These are phyloP conservation scores for Centropristis striata DNA, from an alignment of 2,113 vertebrate genomes.

Conservation along the genomic window DNA sequence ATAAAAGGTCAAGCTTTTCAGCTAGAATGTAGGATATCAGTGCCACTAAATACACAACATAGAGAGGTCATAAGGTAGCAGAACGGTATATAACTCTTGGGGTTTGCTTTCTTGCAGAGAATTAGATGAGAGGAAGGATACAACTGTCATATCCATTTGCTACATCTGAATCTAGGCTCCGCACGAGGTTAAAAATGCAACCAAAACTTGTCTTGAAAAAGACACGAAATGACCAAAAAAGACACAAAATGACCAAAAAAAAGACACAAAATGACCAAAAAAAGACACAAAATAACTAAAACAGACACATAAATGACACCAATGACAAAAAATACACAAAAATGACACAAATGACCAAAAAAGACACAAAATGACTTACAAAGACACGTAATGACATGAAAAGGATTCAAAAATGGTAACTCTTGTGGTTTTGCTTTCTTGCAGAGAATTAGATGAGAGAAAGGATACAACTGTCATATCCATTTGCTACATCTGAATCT, in stretches of 20 bases:
- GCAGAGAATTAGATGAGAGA: neutral
- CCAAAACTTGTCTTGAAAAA: no score
- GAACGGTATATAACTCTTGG: neutral
- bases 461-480: neutral
- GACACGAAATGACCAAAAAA: no score
- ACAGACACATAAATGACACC: no score
- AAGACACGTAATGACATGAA: no score
- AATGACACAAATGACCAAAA: no score
- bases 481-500: neutral
- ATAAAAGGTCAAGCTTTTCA: slow-evolving; percentile 68
- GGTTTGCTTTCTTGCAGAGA: neutral
- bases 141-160: neutral
- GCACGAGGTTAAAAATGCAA: neutral
- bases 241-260: no score
- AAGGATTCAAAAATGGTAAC: no score
- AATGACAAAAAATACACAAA: no score
- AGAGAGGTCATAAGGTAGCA: slow-evolving; percentile 13
- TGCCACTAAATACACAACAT: neutral
- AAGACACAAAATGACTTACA: no score
- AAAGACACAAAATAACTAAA: no score
- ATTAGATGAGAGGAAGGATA: neutral
- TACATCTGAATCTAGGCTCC: neutral
- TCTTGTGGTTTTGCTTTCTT: neutral
- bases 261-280: no score
- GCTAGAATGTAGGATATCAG: slow-evolving; percentile 1